Evolutionary conservation across 2,797 vertebrate genomes (phyloP).

Genomic region (Xenopus petersii): DNA sequence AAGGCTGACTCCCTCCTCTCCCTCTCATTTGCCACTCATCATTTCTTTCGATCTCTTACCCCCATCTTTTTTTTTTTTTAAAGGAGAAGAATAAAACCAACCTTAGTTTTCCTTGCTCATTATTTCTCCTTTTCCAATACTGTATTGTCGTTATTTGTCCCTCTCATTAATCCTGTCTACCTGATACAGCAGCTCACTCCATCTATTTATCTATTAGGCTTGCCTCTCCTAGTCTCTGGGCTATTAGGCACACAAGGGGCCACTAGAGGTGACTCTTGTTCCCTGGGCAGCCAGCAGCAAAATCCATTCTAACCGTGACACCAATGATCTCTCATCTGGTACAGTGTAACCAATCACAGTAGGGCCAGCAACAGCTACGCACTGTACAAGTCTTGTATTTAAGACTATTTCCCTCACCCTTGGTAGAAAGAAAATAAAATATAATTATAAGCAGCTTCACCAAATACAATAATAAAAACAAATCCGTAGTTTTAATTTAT

Average conservation of each 20-base stretch:
- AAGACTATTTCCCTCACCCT: too few relatives aligned
- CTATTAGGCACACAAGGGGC: conserved; percentile 41
- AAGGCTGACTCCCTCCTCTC: neutral
- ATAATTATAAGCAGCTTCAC: too few relatives aligned
- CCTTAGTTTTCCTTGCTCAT: conserved; percentile 33
- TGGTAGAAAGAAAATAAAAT: too few relatives aligned
- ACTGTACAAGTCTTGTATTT: too few relatives aligned
- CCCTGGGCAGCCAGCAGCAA: conserved; percentile 19
- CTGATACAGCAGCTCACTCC: conserved; percentile 30
- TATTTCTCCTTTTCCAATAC: conserved; percentile 39
- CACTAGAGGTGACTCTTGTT: conserved; percentile 20
- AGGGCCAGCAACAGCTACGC: too few relatives aligned
- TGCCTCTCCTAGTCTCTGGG: conserved; percentile 28
- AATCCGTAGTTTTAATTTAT: too few relatives aligned
- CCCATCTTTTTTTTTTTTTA: conserved; percentile 14
- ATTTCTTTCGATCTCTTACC: conserved; percentile 10
- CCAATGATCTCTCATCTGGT: conserved; percentile 13
- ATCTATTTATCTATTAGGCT: conserved; percentile 41
- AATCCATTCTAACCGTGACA: conserved; percentile 11
- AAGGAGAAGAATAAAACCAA: neutral
- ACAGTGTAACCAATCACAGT: conserved; percentile 7
- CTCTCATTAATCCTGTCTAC: conserved; percentile 45
- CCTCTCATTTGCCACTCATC: conserved; percentile 27
- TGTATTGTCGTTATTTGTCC: conserved; percentile 43
- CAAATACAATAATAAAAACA: too few relatives aligned